Percentiles rank a stretch among this genome's conserved stretches.
These are phyloP conservation scores for Myxocyprinus asiaticus DNA, from an alignment of 2,113 vertebrate genomes.

Conservation along the genomic window DNA sequence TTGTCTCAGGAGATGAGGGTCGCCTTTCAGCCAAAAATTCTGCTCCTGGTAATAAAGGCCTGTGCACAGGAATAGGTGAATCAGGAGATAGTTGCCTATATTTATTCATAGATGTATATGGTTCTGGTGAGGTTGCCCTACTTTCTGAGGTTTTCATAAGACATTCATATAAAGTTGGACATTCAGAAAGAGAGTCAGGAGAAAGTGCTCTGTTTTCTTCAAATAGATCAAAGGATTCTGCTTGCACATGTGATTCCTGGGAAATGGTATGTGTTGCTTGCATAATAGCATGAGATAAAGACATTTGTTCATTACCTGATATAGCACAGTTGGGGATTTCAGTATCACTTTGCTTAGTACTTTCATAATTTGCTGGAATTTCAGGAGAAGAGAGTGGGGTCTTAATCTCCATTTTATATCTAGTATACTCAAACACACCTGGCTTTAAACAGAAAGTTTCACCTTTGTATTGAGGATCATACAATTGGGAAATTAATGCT, in stretches of 20 bases:
- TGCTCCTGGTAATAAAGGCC: conserved; percentile 26
- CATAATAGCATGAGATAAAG: neutral
- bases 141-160: conserved; percentile 17
- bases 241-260: neutral
- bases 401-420: conserved; percentile 47
- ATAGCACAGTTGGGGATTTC: neutral
- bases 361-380: neutral
- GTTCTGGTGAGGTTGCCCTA: conserved; percentile 60
- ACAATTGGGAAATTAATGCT: conserved; percentile 64
- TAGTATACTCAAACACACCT: conserved; percentile 56
- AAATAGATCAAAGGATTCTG: conserved; percentile 12
- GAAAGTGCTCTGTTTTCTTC: conserved; percentile 20
- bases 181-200: conserved; percentile 44
- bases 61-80: conserved; percentile 58
- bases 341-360: conserved; percentile 7
- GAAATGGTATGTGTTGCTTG: neutral
- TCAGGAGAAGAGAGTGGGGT: neutral
- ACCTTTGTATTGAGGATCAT: conserved; percentile 66
- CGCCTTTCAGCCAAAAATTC: conserved; percentile 13
- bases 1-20: conserved; percentile 43
- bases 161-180: conserved; percentile 36
- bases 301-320: neutral
- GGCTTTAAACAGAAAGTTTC: conserved; percentile 63
- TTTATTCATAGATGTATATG: conserved; percentile 54
- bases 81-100: conserved; percentile 62